A percentile compares a stretch with the other conserved stretches of the same genome.
These are phyloP conservation scores for Bucco capensis DNA, from an alignment of 2,113 vertebrate species.

Conservation along the genomic window DNA sequence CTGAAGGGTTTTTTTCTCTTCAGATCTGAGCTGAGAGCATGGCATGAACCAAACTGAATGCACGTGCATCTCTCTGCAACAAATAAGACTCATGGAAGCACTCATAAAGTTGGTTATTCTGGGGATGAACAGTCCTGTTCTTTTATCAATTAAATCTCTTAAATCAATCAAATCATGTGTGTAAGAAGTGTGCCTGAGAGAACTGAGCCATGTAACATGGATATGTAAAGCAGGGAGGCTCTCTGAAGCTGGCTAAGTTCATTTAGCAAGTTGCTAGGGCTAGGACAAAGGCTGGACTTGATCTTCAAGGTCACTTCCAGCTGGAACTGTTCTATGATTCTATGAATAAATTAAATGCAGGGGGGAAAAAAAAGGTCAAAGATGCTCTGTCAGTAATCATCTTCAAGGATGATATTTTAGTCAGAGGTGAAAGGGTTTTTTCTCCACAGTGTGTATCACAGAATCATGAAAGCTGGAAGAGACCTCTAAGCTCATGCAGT, in stretches of 20 bases:
- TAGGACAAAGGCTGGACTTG: no score
- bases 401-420: background rate
- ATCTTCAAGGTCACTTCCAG: no score
- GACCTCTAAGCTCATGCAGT: no score
- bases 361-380: background rate
- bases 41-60: background rate
- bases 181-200: background rate
- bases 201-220: background rate
- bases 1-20: background rate
- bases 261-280: no score
- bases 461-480: no score
- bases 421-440: background rate
- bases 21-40: background rate
- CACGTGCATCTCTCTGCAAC: background rate
- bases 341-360: background rate
- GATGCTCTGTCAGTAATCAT: background rate
- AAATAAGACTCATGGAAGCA: background rate
- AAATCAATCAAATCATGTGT: background rate
- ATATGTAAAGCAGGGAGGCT: background rate
- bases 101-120: background rate
- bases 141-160: no score
- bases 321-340: no score
- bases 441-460: rapidly evolving
- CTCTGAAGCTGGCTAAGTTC: background rate
- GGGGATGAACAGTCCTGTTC: no score